These are phyloP conservation scores for Mythimna ferrago DNA, from an alignment of 2,888 invertebrate species.

Conservation along the genomic window DNA sequence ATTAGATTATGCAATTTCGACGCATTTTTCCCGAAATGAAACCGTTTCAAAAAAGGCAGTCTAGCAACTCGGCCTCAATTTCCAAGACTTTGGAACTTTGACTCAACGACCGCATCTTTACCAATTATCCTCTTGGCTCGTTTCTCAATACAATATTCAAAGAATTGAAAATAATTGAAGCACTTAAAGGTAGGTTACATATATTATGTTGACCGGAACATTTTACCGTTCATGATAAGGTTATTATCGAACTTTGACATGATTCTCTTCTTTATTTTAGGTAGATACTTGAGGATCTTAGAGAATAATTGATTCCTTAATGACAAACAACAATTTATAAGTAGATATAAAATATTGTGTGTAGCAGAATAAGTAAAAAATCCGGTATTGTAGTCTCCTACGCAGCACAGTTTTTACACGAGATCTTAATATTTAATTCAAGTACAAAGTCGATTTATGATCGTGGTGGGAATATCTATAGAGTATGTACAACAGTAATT, in stretches of 20 bases:
- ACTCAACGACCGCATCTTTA: no score
- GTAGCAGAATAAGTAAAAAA: slow-evolving; percentile 26
- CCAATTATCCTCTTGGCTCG: no score
- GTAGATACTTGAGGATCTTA: background rate
- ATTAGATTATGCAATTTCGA: no score
- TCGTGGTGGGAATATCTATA: slow-evolving; percentile 67
- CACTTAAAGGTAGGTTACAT: no score
- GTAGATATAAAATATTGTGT: slow-evolving; percentile 18
- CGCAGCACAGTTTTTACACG: slow-evolving; percentile 50
- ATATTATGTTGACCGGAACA: no score
- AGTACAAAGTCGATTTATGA: slow-evolving; percentile 65
- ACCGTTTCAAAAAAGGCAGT: no score
- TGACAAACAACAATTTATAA: slow-evolving; percentile 1
- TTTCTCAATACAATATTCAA: no score
- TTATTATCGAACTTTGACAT: background rate
- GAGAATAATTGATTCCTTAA: slow-evolving; percentile 1
- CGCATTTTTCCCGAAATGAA: no score
- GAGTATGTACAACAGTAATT: slow-evolving; percentile 72
- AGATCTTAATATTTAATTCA: slow-evolving; percentile 63
- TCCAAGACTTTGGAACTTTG: no score
- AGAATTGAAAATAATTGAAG: no score
- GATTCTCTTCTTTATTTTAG: background rate
- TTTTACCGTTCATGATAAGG: no score
- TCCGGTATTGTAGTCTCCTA: slow-evolving; percentile 26
- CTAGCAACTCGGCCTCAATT: no score